phyloP scores from a whole-genome alignment of 1,140 invertebrate genomes.

The Mycetomoellerius zeteki region DNA sequence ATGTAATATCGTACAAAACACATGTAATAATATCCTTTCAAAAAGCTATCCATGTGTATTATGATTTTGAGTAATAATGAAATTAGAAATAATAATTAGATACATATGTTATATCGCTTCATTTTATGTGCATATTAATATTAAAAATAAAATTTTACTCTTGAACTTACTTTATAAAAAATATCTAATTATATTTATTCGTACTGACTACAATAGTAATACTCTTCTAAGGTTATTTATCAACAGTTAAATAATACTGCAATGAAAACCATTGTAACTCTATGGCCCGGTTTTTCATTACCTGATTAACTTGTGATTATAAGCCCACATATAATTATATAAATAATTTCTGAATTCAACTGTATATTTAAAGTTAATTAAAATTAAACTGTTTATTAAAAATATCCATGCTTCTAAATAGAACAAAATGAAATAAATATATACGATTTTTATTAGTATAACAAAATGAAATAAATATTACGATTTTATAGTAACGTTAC shows the following conservation, averaged over 20 bases:
- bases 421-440: slow-evolving; percentile 43
- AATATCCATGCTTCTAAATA: neutral
- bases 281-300: too few relatives aligned
- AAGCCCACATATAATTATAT: slow-evolving; percentile 1
- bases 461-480: slow-evolving; percentile 51
- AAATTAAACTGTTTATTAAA: too few relatives aligned
- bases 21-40: too few relatives aligned
- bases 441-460: slow-evolving; percentile 19
- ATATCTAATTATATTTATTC: slow-evolving; percentile 52
- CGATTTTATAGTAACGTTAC: slow-evolving; percentile 6
- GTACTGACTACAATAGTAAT: slow-evolving; percentile 33
- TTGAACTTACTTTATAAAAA: slow-evolving; percentile 29
- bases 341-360: slow-evolving; percentile 32
- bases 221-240: neutral
- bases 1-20: too few relatives aligned
- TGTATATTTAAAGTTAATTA: neutral
- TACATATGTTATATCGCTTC: neutral
- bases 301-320: too few relatives aligned
- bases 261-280: neutral
- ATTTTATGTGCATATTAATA: slow-evolving; percentile 14
- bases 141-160: slow-evolving; percentile 26
- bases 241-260: neutral
- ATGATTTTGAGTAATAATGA: neutral
- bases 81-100: slow-evolving; percentile 2
- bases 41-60: neutral